Percentiles rank a stretch among this genome's conserved stretches.
These are phyloP conservation scores for Drosophila willistoni DNA, from an alignment of 1,140 invertebrate genomes.

Conservation along the genomic window DNA sequence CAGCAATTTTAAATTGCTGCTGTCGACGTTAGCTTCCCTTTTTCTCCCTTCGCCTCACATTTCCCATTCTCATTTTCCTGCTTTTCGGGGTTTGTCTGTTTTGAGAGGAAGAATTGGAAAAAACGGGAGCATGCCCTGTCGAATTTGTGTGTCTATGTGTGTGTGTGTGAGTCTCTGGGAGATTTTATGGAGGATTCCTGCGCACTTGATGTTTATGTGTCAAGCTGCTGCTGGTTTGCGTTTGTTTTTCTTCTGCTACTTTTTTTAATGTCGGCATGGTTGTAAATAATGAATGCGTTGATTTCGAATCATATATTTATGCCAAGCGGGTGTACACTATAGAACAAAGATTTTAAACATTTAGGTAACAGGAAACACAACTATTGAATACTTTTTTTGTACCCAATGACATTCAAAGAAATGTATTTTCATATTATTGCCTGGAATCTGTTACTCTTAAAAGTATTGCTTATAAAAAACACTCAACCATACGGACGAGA, in stretches of 20 bases:
- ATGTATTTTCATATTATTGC: no score
- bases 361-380: neutral
- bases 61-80: neutral
- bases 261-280: constrained; percentile 42
- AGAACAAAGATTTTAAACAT: constrained; percentile 34
- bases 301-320: constrained; percentile 79
- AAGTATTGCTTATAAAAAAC: no score
- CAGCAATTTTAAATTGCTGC: constrained; percentile 80
- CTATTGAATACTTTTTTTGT: no score
- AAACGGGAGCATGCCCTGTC: constrained; percentile 20
- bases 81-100: constrained; percentile 7
- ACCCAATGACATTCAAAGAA: no score
- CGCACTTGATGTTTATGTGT: constrained; percentile 80
- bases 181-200: constrained; percentile 40
- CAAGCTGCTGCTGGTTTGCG: constrained; percentile 70
- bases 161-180: neutral
- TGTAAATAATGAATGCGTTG: constrained; percentile 79
- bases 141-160: constrained; percentile 15
- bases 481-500: no score
- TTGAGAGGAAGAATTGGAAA: neutral
- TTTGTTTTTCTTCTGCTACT: constrained; percentile 47
- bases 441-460: no score
- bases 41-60: neutral
- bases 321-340: constrained; percentile 48
- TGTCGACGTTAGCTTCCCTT: constrained; percentile 58